Conservation (phyloP, 2,888 invertebrate species). For the Dynastes tityus region DNA sequence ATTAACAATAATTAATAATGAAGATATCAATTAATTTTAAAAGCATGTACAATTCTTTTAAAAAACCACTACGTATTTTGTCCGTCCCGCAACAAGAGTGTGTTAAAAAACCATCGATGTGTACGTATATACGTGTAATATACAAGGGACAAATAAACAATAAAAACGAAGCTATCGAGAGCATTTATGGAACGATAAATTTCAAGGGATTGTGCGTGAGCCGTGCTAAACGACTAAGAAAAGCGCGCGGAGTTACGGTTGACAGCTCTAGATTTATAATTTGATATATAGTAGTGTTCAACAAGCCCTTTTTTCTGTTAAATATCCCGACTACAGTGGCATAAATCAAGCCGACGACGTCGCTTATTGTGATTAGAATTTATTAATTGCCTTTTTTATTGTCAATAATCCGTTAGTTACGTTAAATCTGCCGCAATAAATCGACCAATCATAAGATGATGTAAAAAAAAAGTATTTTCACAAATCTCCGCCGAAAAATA, state of each 20-base stretch:
- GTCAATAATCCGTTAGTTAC: constrained; percentile 33
- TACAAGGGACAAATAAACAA: constrained; percentile 45
- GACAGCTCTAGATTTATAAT: constrained; percentile 48
- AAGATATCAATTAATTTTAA: too few relatives aligned
- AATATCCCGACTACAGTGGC: constrained; percentile 21
- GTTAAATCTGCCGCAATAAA: constrained; percentile 29
- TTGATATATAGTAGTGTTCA: constrained; percentile 41
- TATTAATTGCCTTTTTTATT: constrained; percentile 47
- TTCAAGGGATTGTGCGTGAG: constrained; percentile 45
- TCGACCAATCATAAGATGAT: neutral
- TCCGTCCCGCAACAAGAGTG: neutral
- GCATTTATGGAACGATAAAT: constrained; percentile 49
- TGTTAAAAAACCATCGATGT: constrained; percentile 34
- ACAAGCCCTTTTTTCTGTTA: constrained; percentile 41
- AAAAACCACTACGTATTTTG: neutral
- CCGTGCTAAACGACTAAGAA: constrained; percentile 37
- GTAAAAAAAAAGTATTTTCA: neutral
- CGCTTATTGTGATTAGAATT: constrained; percentile 48
- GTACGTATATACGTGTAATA: constrained; percentile 44
- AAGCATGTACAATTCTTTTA: neutral
- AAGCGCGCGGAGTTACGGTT: constrained; percentile 34
- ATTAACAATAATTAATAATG: too few relatives aligned
- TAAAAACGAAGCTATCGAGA: constrained; percentile 46
- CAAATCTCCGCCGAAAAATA: neutral
- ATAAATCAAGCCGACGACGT: constrained; percentile 45